Evolutionary conservation across 1,140 invertebrate genomes (phyloP), one percentile per base, ranked within the genome.

Genomic region (Tetramorium simillimum): DNA sequence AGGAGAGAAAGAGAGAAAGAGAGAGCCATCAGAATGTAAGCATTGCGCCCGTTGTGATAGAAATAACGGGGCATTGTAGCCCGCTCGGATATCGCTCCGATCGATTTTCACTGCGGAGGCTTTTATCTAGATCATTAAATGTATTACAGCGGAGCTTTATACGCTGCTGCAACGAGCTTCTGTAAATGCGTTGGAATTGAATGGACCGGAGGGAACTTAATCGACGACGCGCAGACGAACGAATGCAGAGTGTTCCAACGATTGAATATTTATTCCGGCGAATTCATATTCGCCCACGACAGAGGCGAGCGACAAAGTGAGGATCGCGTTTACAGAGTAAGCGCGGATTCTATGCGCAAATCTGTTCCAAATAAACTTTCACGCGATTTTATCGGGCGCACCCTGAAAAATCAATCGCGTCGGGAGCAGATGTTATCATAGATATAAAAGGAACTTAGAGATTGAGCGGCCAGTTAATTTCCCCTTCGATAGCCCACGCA

Each of bases 81-180:
- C 18, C 28, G 7, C 43, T n/a, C 60, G 75, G 56, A 62, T 62
- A 46, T 46, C 37, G 62, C 69, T 3, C 3, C 62, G 46, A 80
- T 80, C 43, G 77, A 69, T 80, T 69, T 80, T 67, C 77, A 37
- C 28, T 51, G 24, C 75, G 77, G 4, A 53, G 6, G 58, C 75
- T 78, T 80, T 51, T 80, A 69, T 80, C 77, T 69, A 80, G 77
- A 80, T 80, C 63, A 80, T 80, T 80, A 80, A 80, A 80, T 80
- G 63, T 40, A 67, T 80, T 80, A 69, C 62, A 69, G 62, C 21
- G 37, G 2, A 24, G 40, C 40, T 77, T 33, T 77, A 24, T 46
- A 69, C 12, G 33, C 6, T 14, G 2, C 28, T 43, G 46, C 62
- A 69, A 69, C n/a, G 62, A 80, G 33, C 28, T 40, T 69, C 46